A percentile compares a stretch with the other conserved stretches of the same genome.
These are phyloP conservation scores for Nothobranchius furzeri DNA, from an alignment of 2,113 vertebrate genomes.

Conservation along the genomic window DNA sequence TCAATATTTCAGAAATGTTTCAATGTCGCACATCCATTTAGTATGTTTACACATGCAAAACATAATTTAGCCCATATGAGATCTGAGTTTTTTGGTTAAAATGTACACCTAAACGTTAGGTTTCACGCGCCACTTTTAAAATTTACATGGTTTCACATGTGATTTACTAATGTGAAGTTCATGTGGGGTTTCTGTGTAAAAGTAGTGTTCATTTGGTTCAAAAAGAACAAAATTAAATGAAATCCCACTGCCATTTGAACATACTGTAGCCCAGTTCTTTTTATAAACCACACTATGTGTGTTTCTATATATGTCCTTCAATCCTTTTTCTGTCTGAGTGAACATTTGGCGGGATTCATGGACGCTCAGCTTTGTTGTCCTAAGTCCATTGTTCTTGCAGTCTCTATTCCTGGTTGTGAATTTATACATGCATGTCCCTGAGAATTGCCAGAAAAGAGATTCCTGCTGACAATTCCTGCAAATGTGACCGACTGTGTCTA, in stretches of 20 bases:
- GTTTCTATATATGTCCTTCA: conserved; percentile 4
- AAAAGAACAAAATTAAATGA: neutral
- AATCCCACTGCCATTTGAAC: conserved; percentile 2
- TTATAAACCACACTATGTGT: neutral
- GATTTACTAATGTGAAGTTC: no score
- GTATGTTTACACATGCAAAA: no score
- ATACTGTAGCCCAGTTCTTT: neutral
- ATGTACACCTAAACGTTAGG: no score
- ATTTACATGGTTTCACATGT: no score
- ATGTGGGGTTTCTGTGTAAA: no score
- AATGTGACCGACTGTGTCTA: conserved; percentile 25
- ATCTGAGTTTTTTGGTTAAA: no score
- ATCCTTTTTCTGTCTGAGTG: conserved; percentile 14
- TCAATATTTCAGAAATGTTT: no score
- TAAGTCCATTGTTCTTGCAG: conserved; percentile 27
- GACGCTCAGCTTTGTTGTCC: conserved; percentile 20
- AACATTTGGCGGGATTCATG: conserved; percentile 2
- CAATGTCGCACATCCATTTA: no score
- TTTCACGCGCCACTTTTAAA: no score
- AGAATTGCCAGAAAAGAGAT: conserved; percentile 39
- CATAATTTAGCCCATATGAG: no score
- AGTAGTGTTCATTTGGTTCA: neutral
- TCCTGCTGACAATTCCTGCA: conserved; percentile 13
- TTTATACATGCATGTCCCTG: conserved; percentile 41
- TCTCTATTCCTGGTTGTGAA: conserved; percentile 34